These are phyloP conservation scores for Montipora cactus DNA, from an alignment of 64 coral and sea anemone species.

Conservation along the genomic window DNA sequence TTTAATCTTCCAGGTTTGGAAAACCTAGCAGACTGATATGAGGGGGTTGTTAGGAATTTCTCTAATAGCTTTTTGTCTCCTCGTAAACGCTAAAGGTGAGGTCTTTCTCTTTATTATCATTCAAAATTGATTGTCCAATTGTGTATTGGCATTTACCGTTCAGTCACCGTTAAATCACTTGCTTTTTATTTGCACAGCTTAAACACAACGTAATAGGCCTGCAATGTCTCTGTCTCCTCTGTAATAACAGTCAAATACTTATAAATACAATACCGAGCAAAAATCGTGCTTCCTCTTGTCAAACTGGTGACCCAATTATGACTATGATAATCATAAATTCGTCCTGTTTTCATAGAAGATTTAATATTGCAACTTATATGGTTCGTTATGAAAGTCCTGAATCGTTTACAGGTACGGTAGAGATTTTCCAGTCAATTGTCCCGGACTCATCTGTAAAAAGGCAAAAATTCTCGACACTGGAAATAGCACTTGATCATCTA, in stretches of 20 bases:
- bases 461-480: too few relatives aligned
- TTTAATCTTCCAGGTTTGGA: slow-evolving; percentile 11
- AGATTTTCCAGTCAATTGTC: background rate
- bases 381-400: background rate
- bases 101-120: background rate
- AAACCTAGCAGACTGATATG: slow-evolving; percentile 22
- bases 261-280: background rate
- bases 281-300: background rate
- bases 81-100: slow-evolving; percentile 50
- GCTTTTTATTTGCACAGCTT: background rate
- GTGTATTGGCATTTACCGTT: background rate
- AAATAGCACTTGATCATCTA: too few relatives aligned
- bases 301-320: background rate
- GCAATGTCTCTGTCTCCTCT: too few relatives aligned
- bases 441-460: too few relatives aligned
- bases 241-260: background rate
- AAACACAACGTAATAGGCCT: background rate
- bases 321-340: slow-evolving; percentile 14
- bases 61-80: slow-evolving; percentile 40
- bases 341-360: background rate
- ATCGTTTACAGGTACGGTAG: background rate
- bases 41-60: slow-evolving; percentile 54
- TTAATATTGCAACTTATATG: background rate
- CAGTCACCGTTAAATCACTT: too few relatives aligned
- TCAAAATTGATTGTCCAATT: background rate